These are phyloP conservation scores for Pycnomerus fuliginosus DNA, from an alignment of 2,888 invertebrate genomes.

Conservation along the genomic window DNA sequence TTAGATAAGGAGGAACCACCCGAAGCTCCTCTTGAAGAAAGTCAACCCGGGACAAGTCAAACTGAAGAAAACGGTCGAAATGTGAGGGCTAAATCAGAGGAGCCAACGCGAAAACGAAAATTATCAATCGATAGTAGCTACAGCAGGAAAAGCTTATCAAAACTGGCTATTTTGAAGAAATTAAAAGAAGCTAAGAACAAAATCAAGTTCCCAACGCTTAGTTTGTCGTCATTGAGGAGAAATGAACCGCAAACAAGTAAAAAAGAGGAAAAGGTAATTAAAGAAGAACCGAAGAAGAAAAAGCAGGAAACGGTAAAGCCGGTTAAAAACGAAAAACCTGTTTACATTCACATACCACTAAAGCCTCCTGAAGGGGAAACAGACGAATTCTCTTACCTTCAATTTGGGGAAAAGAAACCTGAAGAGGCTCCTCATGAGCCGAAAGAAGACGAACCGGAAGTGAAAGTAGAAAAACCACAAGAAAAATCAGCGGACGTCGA, in stretches of 20 bases:
- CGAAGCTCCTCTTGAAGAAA: not conserved
- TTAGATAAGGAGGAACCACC: conserved; percentile 46
- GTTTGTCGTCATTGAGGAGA: no score
- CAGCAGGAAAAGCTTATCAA: conserved; percentile 43
- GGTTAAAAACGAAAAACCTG: conserved; percentile 39
- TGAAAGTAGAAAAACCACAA: conserved; percentile 10
- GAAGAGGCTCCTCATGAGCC: conserved; percentile 9
- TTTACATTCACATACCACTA: conserved; percentile 51
- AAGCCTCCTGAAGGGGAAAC: conserved; percentile 49
- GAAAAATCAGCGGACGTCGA: conserved; percentile 7
- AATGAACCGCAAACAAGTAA: conserved; percentile 18
- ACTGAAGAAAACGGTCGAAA: conserved; percentile 7
- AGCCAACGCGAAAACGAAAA: conserved; percentile 40
- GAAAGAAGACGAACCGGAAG: conserved; percentile 6
- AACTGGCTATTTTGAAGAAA: conserved; percentile 39
- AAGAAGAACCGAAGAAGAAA: conserved; percentile 16
- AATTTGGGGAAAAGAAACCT: conserved; percentile 37
- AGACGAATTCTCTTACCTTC: conserved; percentile 49
- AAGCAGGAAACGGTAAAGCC: conserved; percentile 5
- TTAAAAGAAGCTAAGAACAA: conserved; percentile 38
- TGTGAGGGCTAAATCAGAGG: conserved; percentile 36
- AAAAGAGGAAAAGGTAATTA: conserved; percentile 29
- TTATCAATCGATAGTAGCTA: conserved; percentile 44
- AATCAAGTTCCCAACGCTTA: conserved; percentile 22
- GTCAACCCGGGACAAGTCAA: conserved; percentile 7